Conservation (phyloP, 1,140 invertebrate genomes). For the Phenacoccus solenopsis region DNA sequence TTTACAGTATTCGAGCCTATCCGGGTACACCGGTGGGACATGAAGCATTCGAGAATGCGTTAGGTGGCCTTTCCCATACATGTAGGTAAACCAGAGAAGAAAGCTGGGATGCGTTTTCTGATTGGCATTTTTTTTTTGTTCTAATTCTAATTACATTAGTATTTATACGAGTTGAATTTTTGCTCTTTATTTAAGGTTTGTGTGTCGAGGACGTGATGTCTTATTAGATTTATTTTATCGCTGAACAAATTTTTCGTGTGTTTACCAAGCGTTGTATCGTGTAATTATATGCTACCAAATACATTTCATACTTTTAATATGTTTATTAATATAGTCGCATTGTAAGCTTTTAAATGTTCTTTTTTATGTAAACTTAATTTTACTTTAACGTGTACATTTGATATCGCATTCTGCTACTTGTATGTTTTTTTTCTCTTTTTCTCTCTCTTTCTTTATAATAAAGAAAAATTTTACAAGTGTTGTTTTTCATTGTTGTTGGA, state of each 20-base stretch:
- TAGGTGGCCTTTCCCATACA: no score
- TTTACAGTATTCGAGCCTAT: no score
- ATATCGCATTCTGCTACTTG: not conserved
- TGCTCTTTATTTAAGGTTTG: not conserved
- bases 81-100: no score
- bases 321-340: not conserved
- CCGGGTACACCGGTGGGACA: no score
- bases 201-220: not conserved
- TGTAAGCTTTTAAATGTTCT: not conserved
- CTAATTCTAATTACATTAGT: not conserved
- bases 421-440: not conserved
- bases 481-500: not conserved
- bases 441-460: not conserved
- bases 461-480: not conserved
- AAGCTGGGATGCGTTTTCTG: not conserved
- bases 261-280: not conserved
- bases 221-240: no score
- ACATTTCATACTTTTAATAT: not conserved
- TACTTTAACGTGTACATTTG: not conserved
- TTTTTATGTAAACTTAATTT: not conserved
- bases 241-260: slow-evolving; percentile 1
- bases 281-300: not conserved
- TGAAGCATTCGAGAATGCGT: no score
- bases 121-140: not conserved
- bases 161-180: not conserved